A percentile compares a stretch with the other conserved stretches of the same genome.
phyloP scores from a whole-genome alignment of 2,888 invertebrate genomes.

The Polyploca ridens region DNA sequence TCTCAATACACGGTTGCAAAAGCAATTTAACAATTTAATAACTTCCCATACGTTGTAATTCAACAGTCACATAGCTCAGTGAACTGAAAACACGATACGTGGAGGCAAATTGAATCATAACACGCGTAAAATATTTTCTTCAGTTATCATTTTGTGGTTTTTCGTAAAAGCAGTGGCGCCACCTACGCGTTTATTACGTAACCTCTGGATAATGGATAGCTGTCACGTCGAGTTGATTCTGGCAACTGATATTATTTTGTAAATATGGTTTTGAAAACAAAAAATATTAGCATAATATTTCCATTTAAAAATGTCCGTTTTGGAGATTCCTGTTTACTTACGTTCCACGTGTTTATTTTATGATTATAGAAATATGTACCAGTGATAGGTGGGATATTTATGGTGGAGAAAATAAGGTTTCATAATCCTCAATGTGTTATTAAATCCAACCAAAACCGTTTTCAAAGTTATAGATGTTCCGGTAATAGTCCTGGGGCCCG shows the following conservation, averaged over 20 bases:
- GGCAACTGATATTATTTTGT: background rate
- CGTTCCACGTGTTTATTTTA: too few species aligned
- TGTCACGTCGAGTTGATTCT: background rate
- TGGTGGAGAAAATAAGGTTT: too few species aligned
- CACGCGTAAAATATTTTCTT: conserved; percentile 13
- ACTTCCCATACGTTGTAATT: conserved; percentile 13
- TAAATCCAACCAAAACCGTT: too few species aligned
- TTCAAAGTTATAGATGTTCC: too few species aligned
- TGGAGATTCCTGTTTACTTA: too few species aligned
- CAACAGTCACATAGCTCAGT: conserved; percentile 16
- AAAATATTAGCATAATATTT: too few species aligned
- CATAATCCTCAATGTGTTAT: too few species aligned
- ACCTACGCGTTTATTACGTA: background rate
- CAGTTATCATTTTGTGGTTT: conserved; percentile 5
- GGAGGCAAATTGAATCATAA: conserved; percentile 19
- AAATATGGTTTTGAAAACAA: too few species aligned
- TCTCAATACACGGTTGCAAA: background rate
- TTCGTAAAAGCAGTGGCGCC: background rate
- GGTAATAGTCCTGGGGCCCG: too few species aligned
- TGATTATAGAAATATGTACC: too few species aligned
- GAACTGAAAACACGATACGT: conserved; percentile 16
- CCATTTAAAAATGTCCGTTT: too few species aligned
- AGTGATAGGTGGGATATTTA: too few species aligned
- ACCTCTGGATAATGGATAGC: background rate
- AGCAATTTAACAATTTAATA: conserved; percentile 20